Base-by-base conservation (phyloP, 2,888 invertebrate species). In the Spisula subtruncata region DNA sequence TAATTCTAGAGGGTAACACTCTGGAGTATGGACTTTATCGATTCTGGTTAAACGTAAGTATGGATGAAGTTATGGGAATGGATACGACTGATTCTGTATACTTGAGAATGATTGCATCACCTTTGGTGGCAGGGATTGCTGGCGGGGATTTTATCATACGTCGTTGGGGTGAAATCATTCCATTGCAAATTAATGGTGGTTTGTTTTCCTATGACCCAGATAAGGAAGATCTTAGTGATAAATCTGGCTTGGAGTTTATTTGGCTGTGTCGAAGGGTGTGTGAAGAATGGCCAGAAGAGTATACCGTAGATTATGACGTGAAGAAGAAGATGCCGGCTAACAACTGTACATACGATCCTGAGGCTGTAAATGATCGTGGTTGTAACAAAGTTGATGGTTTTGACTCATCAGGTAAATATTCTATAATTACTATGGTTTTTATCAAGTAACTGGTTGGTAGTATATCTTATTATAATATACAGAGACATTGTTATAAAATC, bases 11-110 rank as follows among this genome's bases (percentile, higher is more conserved):
- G 20, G 82, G 87, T 2, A 84, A 92, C 29, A 85, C 88, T 10
- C 71, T 94, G 20, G 91, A 91, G n/a, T 93, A 93, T 89, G 94
- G 94, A 1, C 20, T 91, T n/a, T 93, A 94, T 86, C 80, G 92
- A 41, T 90, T 94, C 84, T 81, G 51, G 81, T 86, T 94, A 12
- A 94, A 94, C 85, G 93, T 91, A 8, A 93, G 93, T 48, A 94
- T 94, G 94, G 87, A 93, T 75, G 91, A 92, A 51, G 54, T 91
- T 35, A 93, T 93, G 85, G 93, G 93, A 10, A 93, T 94, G 89
- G 88, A 87, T 66, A 89, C 90, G 0, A 86, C 88, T 6, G 92
- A 92, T 54, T 51, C 56, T 20, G 51, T 91, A 6, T 85, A 85
- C 35, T 41, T 93, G 1, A 84, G 88, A 20, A 91, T 94, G 25